Evolutionary conservation across 2,797 vertebrate species (phyloP).

Genomic region (Coccyzus lansbergi): DNA sequence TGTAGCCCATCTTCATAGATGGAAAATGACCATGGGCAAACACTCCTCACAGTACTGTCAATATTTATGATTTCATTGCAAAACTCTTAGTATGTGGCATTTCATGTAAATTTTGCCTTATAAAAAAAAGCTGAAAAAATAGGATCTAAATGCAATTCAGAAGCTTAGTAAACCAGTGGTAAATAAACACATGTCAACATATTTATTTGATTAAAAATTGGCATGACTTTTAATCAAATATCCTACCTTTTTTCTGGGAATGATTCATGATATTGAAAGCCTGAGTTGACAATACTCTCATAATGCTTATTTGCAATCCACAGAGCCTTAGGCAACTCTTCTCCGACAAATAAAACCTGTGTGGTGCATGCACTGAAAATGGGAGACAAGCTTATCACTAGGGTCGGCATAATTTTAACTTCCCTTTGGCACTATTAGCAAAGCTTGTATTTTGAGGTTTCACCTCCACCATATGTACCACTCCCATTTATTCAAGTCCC

Average conservation of each 20-base stretch:
- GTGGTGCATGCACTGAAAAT: accelerated
- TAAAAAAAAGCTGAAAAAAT: neutral
- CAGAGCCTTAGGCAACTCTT: neutral
- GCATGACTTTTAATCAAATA: neutral
- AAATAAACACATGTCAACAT: constrained; percentile 30
- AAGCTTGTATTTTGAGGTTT: neutral
- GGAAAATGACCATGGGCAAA: neutral
- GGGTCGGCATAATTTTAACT: neutral
- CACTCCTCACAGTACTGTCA: neutral
- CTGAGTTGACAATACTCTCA: neutral
- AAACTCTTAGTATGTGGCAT: neutral
- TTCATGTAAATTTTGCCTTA: neutral
- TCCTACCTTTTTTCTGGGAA: neutral
- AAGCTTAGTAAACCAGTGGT: neutral
- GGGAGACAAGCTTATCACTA: neutral
- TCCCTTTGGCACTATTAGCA: neutral
- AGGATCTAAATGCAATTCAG: neutral
- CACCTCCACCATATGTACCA: neutral
- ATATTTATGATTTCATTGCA: neutral
- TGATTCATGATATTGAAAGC: neutral
- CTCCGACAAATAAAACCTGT: constrained; percentile 3
- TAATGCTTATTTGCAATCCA: neutral
- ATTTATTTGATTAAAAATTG: constrained; percentile 6
- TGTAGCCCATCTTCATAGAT: neutral
- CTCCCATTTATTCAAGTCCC: neutral